Evolutionary conservation across 2,113 vertebrate species (phyloP), one percentile per base, ranked within the genome.

Genomic region (Thinocorus orbignyianus): DNA sequence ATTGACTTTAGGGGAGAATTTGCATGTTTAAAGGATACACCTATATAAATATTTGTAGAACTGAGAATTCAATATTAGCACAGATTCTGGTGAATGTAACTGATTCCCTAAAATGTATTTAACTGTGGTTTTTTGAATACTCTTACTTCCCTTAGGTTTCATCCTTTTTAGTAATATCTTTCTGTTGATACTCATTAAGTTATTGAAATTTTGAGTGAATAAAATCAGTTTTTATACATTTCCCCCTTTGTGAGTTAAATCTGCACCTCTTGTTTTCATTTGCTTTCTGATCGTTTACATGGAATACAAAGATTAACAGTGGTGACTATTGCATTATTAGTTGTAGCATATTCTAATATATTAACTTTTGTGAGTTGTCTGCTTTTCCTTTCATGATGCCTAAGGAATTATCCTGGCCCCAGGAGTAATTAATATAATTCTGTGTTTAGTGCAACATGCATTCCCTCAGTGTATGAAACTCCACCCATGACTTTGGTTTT

Each of bases 391-490:
- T 88, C 41, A 18, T 46, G 70, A 64, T 78, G 46, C n/a, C 49
- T 51, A 60, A 86, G 68, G 31, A 64, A 37, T 83, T 46, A 17
- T 93, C 31, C 44, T 69, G 31, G 30, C 10, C 35, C 4, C 16
- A 46, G 12, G 31, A 49, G 28, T 96, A 71, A 96, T 55, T 80
- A 26, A 37, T 94, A 9, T 92, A 57, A 51, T 88, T 96, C 84
- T 95, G 51, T 97, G 51, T 96, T 90, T 95, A 99, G 99, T 87
- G 98, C 95, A n/a, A 91, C 98, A 35, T 99, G 99, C 93, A 37
- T 99, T 76, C 95, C 95, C 37, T 97, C 98, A 42, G 94, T 91
- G 52, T 98, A 98, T 6, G 95, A 98, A 91, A 98, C 97, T 62
- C 98, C 98, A 25, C 61, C 97, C 13, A 91, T 92, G 30, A 97